phyloP scores from a whole-genome alignment of 2,797 vertebrate genomes.

The Enteromius anoplus region DNA sequence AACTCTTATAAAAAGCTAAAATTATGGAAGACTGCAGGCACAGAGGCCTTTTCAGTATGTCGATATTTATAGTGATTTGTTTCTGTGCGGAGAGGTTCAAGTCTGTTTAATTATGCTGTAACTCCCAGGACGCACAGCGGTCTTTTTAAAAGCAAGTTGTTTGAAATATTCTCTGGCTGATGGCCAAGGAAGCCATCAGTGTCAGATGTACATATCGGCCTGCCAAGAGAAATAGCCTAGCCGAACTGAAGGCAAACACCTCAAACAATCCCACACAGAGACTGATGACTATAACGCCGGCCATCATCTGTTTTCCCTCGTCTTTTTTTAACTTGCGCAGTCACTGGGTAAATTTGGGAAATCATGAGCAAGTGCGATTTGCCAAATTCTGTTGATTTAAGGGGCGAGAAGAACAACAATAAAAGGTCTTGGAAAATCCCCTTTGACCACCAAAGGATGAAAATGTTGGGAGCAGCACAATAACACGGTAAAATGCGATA shows the following conservation, averaged over 20 bases:
- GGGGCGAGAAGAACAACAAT: neutral
- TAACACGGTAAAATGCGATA: conserved; percentile 3
- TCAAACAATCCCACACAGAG: conserved; percentile 20
- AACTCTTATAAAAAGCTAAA: neutral
- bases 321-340: conserved; percentile 12
- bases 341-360: conserved; percentile 22
- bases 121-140: conserved; percentile 30
- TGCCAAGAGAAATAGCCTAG: conserved; percentile 42
- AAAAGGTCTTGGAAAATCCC: neutral
- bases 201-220: conserved; percentile 42
- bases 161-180: conserved; percentile 50
- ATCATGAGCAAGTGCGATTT: neutral
- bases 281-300: conserved; percentile 4
- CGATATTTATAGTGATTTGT: conserved; percentile 56
- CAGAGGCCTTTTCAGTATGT: conserved; percentile 30
- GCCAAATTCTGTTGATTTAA: conserved; percentile 11
- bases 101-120: conserved; percentile 53
- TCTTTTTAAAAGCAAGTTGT: conserved; percentile 45
- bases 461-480: neutral
- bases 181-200: conserved; percentile 52
- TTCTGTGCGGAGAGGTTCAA: conserved; percentile 38
- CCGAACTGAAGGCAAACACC: conserved; percentile 47
- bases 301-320: neutral
- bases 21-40: conserved; percentile 25
- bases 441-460: conserved; percentile 5